Percentiles rank a stretch among this genome's conserved stretches.
phyloP scores from a whole-genome alignment of 2,113 vertebrate species.

The Oceanites oceanicus region DNA sequence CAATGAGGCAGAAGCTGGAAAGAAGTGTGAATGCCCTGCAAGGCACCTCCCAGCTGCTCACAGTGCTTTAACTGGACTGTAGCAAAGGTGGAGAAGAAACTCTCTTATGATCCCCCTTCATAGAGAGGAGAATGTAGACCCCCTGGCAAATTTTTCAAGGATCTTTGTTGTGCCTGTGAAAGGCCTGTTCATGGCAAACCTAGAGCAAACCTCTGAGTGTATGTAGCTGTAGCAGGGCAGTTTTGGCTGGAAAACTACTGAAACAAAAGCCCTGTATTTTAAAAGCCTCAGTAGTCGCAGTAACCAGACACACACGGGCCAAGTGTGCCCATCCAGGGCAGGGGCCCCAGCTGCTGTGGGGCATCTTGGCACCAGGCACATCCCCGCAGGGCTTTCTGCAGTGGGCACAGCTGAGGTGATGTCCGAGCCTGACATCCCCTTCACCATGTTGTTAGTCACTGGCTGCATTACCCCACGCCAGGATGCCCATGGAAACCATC shows the following conservation, averaged over 20 bases:
- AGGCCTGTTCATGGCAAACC: neutral
- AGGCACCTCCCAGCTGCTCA: neutral
- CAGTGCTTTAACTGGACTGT: accelerated
- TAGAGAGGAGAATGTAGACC: neutral
- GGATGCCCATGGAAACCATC: neutral
- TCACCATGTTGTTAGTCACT: neutral
- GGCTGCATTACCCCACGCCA: accelerated
- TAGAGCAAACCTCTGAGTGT: neutral
- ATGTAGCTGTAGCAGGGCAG: neutral
- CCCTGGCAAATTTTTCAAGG: neutral
- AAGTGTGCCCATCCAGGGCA: neutral
- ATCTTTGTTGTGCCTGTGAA: neutral
- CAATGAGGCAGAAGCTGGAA: neutral
- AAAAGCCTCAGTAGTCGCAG: neutral
- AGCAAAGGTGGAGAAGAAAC: neutral
- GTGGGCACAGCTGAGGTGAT: neutral
- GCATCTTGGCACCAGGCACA: neutral
- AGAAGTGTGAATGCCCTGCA: neutral
- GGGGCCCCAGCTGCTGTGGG: neutral
- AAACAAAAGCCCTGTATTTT: neutral
- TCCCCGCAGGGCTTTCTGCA: neutral
- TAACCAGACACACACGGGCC: accelerated
- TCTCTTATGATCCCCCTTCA: neutral
- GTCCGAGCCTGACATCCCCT: accelerated
- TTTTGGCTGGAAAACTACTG: neutral